Evolutionary conservation across 2,888 invertebrate species (phyloP), one percentile per base, ranked within the genome.

Genomic region (Ectemnius lituratus): DNA sequence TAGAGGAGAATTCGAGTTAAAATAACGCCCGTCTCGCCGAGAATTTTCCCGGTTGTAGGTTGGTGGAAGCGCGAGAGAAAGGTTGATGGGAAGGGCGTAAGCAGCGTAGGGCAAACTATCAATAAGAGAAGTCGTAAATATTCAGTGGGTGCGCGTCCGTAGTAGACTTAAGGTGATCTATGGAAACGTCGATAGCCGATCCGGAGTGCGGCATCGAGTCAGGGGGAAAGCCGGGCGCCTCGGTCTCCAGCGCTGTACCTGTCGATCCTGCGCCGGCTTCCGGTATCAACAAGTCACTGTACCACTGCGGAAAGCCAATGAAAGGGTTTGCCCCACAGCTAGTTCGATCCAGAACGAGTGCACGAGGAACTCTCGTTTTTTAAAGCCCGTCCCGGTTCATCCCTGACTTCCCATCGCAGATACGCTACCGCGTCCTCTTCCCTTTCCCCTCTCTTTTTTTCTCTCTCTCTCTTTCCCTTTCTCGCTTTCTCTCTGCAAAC

Each of bases 171-270:
- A 75, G 78, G 83, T 76, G 83, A 83, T 83, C 78, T 78, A 83
- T 83, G 66, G 79, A 78, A 83, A 78, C 73, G 81, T 81, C 83
- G 73, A 83, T 83, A 83, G 78, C 76, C 72, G 75, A 75, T 83
- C 75, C 73, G 69, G 73, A 61, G 59, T n/a, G 70, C 23, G 62
- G 68, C 28, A 66, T 62, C 59, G 52, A 65, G 63, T 59, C 70
- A 68, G 56, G 72, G 23, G 67, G 73, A 78, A 76, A 77, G 49
- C 61, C 8, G 11, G 37, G 6, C 5, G 58, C 66, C 68, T 67
- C 70, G 65, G 73, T 71, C 70, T 69, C 70, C 68, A 52, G 46
- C 70, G 23, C 52, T 70, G 20, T 37, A 18, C 49, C 57, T 67
- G 70, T 67, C 56, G 37, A 37, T 37, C 37, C 37, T 37, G 37